Percentiles rank a stretch among this genome's conserved stretches.
Evolutionary conservation across 1,140 invertebrate genomes (phyloP).

Genomic region (Amyelois transitella): DNA sequence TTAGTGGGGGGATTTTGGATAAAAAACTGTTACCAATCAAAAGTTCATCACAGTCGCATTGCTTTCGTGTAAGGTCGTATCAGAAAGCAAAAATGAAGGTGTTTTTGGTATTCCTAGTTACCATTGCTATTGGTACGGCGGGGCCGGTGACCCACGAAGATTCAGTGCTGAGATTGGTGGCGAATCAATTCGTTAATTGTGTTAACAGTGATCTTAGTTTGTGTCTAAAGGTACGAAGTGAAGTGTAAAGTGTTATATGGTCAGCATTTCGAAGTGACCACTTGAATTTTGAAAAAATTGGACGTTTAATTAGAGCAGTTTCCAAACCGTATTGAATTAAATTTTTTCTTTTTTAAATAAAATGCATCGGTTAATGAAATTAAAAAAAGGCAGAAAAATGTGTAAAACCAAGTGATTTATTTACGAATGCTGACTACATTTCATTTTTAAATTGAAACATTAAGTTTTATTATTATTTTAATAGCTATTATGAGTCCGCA

Average conservation of each 20-base stretch:
- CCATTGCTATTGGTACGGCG: not conserved
- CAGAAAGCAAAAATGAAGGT: constrained; percentile 49
- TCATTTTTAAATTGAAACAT: too few relatives aligned
- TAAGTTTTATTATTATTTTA: too few relatives aligned
- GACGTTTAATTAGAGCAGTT: too few relatives aligned
- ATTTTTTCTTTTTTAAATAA: too few relatives aligned
- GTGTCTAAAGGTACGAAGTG: constrained; percentile 60
- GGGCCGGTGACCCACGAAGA: constrained; percentile 47
- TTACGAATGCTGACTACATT: not conserved
- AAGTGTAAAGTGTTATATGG: constrained; percentile 11
- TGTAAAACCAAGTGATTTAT: not conserved
- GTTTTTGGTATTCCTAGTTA: constrained; percentile 16
- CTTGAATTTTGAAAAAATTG: not conserved
- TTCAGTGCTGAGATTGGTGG: constrained; percentile 37
- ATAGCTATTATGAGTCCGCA: too few relatives aligned
- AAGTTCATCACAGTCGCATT: constrained; percentile 52
- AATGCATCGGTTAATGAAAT: too few relatives aligned
- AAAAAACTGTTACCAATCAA: constrained; percentile 63
- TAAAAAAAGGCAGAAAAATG: too few relatives aligned
- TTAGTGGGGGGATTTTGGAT: constrained; percentile 62
- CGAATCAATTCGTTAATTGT: constrained; percentile 52
- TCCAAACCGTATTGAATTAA: too few relatives aligned
- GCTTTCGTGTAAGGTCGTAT: constrained; percentile 38
- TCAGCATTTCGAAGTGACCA: not conserved
- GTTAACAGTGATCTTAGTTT: constrained; percentile 54